A percentile compares a stretch with the other conserved stretches of the same genome.
Evolutionary conservation across 2,113 vertebrate species (phyloP).

Genomic region (Tinamus guttatus): DNA sequence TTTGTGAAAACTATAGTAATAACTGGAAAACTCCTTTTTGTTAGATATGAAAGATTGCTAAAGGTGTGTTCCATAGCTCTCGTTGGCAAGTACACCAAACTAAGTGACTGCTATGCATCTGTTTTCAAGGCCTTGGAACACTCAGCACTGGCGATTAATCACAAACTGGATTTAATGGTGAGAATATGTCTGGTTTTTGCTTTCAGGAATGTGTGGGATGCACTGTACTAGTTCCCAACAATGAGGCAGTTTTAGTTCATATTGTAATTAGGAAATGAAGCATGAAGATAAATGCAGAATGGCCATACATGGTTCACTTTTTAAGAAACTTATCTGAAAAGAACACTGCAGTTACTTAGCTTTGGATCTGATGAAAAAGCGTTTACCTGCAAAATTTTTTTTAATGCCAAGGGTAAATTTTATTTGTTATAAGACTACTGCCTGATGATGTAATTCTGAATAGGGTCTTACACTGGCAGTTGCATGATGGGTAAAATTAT

Average conservation of each 20-base stretch:
- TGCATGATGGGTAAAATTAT: neutral
- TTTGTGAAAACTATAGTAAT: neutral
- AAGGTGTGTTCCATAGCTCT: conserved; percentile 84
- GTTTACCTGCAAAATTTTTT: neutral
- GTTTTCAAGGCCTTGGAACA: conserved; percentile 85
- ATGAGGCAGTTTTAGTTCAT: neutral
- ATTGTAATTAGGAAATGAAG: conserved; percentile 4
- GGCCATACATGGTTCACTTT: neutral
- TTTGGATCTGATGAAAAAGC: neutral
- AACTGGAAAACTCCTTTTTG: conserved; percentile 31
- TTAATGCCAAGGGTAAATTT: neutral
- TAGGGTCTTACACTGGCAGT: neutral
- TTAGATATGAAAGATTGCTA: conserved; percentile 80
- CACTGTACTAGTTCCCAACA: neutral
- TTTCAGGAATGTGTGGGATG: neutral
- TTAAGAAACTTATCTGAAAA: neutral
- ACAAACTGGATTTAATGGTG: conserved; percentile 85
- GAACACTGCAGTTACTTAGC: neutral
- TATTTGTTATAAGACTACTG: neutral
- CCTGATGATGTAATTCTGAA: neutral
- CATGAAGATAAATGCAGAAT: neutral
- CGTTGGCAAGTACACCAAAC: conserved; percentile 85
- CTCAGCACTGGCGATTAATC: conserved; percentile 83
- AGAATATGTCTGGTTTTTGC: conserved; percentile 49
- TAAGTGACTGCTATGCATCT: conserved; percentile 83